phyloP scores from a whole-genome alignment of 2,113 vertebrate species.

The Rousettus leschenaultii region DNA sequence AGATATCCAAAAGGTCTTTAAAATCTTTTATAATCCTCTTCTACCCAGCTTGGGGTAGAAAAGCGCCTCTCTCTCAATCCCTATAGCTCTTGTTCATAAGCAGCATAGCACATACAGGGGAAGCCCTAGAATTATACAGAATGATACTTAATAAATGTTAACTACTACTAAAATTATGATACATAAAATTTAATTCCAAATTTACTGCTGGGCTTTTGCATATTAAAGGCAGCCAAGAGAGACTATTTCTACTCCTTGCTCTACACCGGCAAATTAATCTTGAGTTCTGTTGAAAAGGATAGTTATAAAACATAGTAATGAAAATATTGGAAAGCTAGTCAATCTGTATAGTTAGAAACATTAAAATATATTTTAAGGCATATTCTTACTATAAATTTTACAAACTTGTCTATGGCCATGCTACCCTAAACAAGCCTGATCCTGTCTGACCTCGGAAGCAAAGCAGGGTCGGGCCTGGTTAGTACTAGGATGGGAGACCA shows the following conservation, averaged over 20 bases:
- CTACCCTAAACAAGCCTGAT: too few relatives aligned
- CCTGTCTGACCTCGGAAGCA: too few relatives aligned
- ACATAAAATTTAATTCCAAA: not conserved
- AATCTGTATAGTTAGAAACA: not conserved
- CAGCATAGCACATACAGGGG: not conserved
- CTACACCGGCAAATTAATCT: not conserved
- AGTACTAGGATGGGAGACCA: too few relatives aligned
- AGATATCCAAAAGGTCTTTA: not conserved
- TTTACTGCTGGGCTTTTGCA: not conserved
- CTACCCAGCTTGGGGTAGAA: not conserved
- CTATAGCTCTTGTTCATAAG: not conserved
- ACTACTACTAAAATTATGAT: constrained; percentile 3
- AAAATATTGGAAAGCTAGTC: not conserved
- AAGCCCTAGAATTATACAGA: not conserved
- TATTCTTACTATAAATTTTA: constrained; percentile 1
- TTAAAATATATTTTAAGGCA: not conserved
- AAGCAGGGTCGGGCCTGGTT: too few relatives aligned
- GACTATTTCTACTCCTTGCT: not conserved
- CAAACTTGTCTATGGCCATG: not conserved
- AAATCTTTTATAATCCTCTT: constrained; percentile 8
- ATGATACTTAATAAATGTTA: not conserved
- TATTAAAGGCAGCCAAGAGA: not conserved
- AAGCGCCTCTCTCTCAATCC: not conserved
- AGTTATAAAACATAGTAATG: not conserved
- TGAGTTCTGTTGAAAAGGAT: not conserved